phyloP scores from a whole-genome alignment of 2,888 invertebrate genomes.

The Frankliniella intonsa region DNA sequence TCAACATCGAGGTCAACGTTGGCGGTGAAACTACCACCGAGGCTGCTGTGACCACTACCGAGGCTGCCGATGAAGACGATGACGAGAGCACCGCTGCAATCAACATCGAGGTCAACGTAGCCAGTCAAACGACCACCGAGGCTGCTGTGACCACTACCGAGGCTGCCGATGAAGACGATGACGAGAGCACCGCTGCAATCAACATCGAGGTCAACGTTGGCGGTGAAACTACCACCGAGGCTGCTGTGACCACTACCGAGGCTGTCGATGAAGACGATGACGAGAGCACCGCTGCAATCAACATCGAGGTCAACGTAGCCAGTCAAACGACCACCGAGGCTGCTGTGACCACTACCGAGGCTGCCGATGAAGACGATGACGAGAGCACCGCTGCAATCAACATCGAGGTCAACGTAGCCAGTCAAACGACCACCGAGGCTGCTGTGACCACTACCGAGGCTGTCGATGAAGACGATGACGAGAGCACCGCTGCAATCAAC shows the following conservation, averaged over 20 bases:
- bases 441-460: not conserved
- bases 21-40: no score
- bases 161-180: no score
- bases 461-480: not conserved
- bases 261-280: not conserved
- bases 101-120: no score
- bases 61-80: no score
- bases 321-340: not conserved
- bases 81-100: no score
- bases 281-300: not conserved
- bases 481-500: not conserved
- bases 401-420: not conserved
- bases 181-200: no score
- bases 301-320: not conserved
- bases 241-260: not conserved
- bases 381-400: not conserved
- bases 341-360: not conserved
- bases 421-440: not conserved
- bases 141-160: no score
- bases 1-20: no score
- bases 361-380: not conserved
- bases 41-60: no score
- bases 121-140: no score
- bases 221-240: not conserved
- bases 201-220: not conserved